Percentiles rank a stretch among this genome's conserved stretches.
These are phyloP conservation scores for Athripsodes cinereus DNA, from an alignment of 2,888 invertebrate species.

Conservation along the genomic window DNA sequence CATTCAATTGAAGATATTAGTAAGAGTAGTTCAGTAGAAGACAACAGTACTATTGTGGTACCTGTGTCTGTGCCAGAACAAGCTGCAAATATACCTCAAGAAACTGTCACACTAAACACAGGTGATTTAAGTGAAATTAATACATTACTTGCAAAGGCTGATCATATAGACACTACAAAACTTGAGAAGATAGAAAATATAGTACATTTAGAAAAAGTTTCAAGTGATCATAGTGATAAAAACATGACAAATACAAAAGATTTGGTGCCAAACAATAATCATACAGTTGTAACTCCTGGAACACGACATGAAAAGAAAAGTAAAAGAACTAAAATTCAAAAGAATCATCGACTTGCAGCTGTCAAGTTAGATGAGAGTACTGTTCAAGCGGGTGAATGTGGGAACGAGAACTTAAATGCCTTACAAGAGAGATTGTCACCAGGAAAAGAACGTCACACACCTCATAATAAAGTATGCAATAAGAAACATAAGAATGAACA, in stretches of 20 bases:
- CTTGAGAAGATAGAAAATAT: not conserved
- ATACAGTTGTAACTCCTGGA: not conserved
- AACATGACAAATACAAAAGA: not conserved
- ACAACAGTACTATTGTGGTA: too few species aligned
- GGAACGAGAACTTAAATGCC: not conserved
- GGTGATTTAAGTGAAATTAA: too few species aligned
- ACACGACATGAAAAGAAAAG: not conserved
- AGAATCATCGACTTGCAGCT: slow-evolving; percentile 7
- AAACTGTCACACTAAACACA: too few species aligned
- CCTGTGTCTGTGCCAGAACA: too few species aligned
- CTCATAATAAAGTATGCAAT: slow-evolving; percentile 9
- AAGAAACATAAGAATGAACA: slow-evolving; percentile 19
- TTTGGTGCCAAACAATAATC: not conserved
- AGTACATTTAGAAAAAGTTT: not conserved
- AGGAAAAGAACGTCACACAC: slow-evolving; percentile 3
- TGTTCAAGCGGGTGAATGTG: not conserved
- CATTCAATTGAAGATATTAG: too few species aligned
- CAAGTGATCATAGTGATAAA: not conserved
- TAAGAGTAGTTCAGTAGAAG: too few species aligned
- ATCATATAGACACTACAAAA: not conserved
- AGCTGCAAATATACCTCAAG: too few species aligned
- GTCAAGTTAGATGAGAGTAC: slow-evolving; percentile 7
- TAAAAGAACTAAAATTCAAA: slow-evolving; percentile 5
- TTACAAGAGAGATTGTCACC: slow-evolving; percentile 11
- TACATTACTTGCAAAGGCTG: not conserved